Conservation (phyloP, 2,888 invertebrate genomes). For the Sinhomidia bicolor region DNA sequence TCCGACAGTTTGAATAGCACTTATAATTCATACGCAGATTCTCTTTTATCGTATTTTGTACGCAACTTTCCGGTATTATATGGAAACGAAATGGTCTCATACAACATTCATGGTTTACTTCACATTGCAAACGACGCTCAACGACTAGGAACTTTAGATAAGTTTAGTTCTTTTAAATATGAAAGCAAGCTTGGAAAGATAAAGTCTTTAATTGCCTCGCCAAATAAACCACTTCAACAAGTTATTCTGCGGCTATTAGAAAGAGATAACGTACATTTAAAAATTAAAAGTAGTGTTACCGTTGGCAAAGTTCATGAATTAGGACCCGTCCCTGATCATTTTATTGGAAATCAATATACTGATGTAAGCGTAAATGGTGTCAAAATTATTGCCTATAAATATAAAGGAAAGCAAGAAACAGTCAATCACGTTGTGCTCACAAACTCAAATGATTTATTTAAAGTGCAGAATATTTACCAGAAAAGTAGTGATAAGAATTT, state of each 20-base stretch:
- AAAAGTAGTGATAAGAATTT: neutral
- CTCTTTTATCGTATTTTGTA: conserved; percentile 76
- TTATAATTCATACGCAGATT: conserved; percentile 50
- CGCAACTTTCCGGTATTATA: conserved; percentile 74
- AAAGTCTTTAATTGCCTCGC: conserved; percentile 36
- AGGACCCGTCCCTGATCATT: neutral
- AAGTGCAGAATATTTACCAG: neutral
- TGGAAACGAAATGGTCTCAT: conserved; percentile 73
- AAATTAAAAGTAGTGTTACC: no score
- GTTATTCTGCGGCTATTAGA: conserved; percentile 28
- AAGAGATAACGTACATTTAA: no score
- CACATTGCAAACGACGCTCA: conserved; percentile 77
- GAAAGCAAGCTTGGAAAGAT: conserved; percentile 77
- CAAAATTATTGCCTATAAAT: no score
- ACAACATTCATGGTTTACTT: conserved; percentile 78
- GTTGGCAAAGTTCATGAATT: neutral
- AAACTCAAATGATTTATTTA: no score
- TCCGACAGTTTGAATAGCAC: neutral
- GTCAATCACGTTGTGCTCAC: no score
- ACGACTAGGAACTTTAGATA: conserved; percentile 76
- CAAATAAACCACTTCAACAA: conserved; percentile 64
- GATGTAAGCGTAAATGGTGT: neutral
- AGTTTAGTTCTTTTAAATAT: conserved; percentile 78
- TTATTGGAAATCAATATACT: conserved; percentile 1
- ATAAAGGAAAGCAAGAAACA: no score